phyloP scores from a whole-genome alignment of 2,888 invertebrate genomes.

The Nemotelus nigrinus region DNA sequence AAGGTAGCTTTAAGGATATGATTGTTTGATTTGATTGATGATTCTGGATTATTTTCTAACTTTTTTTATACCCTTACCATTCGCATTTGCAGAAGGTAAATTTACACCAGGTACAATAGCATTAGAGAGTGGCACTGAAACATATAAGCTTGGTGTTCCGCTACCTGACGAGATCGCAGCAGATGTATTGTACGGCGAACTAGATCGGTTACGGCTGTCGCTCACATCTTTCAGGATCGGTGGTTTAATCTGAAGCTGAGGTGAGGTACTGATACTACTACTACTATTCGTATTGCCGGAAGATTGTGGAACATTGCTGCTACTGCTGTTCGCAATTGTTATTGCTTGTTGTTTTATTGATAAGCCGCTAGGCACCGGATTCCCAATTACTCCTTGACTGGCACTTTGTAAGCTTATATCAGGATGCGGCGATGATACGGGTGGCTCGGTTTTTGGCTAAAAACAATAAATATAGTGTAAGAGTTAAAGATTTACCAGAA shows the following conservation, averaged over 20 bases:
- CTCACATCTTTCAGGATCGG: constrained; percentile 48
- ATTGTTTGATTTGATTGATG: too few relatives aligned
- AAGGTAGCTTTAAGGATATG: too few relatives aligned
- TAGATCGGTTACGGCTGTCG: constrained; percentile 48
- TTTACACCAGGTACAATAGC: constrained; percentile 65
- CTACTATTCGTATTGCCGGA: not conserved
- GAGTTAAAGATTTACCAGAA: too few relatives aligned
- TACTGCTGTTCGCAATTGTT: constrained; percentile 46
- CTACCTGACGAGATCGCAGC: constrained; percentile 51
- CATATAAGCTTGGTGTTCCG: constrained; percentile 69
- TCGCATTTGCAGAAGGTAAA: constrained; percentile 58
- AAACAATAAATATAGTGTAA: constrained; percentile 48
- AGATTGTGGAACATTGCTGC: constrained; percentile 33
- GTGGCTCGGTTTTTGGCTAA: constrained; percentile 64
- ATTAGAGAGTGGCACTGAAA: constrained; percentile 71
- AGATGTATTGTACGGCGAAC: constrained; percentile 48
- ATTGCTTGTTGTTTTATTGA: constrained; percentile 45
- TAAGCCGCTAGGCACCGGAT: constrained; percentile 24
- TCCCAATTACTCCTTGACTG: constrained; percentile 30
- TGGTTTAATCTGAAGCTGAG: constrained; percentile 47
- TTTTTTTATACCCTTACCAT: constrained; percentile 39
- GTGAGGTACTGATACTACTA: constrained; percentile 37
- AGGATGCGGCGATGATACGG: constrained; percentile 57
- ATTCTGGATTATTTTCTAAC: too few relatives aligned
- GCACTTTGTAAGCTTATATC: constrained; percentile 57